Evolutionary conservation across 2,888 invertebrate genomes (phyloP).

Genomic region (Hololepta plana): DNA sequence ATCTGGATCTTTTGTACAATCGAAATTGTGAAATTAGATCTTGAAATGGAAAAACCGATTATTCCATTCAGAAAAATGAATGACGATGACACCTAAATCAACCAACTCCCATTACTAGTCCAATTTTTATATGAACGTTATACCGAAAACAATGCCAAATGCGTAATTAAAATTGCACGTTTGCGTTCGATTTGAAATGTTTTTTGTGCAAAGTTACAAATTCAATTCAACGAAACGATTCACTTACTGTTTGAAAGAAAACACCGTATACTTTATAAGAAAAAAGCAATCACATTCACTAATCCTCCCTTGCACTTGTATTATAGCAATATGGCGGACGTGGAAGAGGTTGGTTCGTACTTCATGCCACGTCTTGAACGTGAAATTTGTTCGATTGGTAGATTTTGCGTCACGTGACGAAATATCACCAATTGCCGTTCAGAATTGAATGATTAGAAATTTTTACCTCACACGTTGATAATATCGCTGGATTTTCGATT

Average conservation of each 20-base stretch:
- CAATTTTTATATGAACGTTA: no score
- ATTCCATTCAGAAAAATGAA: conserved; percentile 1
- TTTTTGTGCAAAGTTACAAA: not conserved
- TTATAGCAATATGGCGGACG: conserved; percentile 75
- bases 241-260: conserved; percentile 30
- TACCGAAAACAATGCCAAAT: conserved; percentile 17
- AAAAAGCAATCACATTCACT: conserved; percentile 51
- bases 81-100: conserved; percentile 33
- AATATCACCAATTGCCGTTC: conserved; percentile 13
- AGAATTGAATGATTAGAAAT: conserved; percentile 1
- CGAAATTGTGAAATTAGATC: no score
- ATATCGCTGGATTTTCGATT: no score
- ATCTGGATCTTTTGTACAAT: no score
- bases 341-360: conserved; percentile 55
- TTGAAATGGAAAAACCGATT: no score
- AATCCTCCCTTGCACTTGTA: conserved; percentile 48
- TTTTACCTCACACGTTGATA: conserved; percentile 1
- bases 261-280: conserved; percentile 34
- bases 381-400: conserved; percentile 17
- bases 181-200: conserved; percentile 1
- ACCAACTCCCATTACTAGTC: conserved; percentile 33
- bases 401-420: conserved; percentile 15
- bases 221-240: conserved; percentile 10
- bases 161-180: conserved; percentile 1
- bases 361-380: conserved; percentile 61